These are phyloP conservation scores for Todiramphus saurophagus DNA, from an alignment of 2,113 vertebrate genomes.

Conservation along the genomic window DNA sequence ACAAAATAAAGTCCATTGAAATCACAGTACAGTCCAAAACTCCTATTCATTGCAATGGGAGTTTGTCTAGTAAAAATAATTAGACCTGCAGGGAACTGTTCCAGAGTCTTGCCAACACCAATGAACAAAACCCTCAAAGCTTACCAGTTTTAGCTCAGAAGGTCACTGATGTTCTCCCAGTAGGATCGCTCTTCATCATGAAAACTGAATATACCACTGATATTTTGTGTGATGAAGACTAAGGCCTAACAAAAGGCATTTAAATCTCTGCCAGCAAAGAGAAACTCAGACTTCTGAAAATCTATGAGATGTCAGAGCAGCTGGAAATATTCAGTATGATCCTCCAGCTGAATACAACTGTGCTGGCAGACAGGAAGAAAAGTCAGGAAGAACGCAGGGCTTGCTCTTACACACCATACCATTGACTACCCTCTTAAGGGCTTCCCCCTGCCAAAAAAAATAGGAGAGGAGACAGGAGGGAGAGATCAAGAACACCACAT, in stretches of 20 bases:
- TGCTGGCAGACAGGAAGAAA: slow-evolving; percentile 27
- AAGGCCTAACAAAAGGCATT: slow-evolving; percentile 37
- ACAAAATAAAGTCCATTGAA: not conserved
- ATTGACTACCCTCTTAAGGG: slow-evolving; percentile 5
- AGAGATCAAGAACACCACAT: slow-evolving; percentile 46
- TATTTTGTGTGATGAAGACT: slow-evolving; percentile 37
- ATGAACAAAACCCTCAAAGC: slow-evolving; percentile 58
- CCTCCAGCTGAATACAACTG: slow-evolving; percentile 36
- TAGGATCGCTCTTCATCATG: slow-evolving; percentile 7
- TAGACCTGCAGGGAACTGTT: slow-evolving; percentile 66
- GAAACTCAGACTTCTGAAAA: slow-evolving; percentile 44
- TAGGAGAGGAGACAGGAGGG: slow-evolving; percentile 4
- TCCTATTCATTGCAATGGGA: slow-evolving; percentile 19
- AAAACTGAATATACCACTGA: slow-evolving; percentile 22
- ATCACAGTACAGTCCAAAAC: not conserved
- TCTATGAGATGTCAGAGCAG: slow-evolving; percentile 23
- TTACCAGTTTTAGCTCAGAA: slow-evolving; percentile 57
- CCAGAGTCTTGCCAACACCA: slow-evolving; percentile 43
- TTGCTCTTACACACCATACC: slow-evolving; percentile 7
- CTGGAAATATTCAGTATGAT: slow-evolving; percentile 25
- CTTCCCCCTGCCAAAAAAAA: slow-evolving; percentile 28
- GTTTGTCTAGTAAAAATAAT: slow-evolving; percentile 63
- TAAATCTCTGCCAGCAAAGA: not conserved
- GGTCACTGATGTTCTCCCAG: slow-evolving; percentile 44
- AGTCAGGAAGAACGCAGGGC: slow-evolving; percentile 34